These are phyloP conservation scores for Ictalurus punctatus DNA, from an alignment of 2,113 vertebrate species.

Conservation along the genomic window DNA sequence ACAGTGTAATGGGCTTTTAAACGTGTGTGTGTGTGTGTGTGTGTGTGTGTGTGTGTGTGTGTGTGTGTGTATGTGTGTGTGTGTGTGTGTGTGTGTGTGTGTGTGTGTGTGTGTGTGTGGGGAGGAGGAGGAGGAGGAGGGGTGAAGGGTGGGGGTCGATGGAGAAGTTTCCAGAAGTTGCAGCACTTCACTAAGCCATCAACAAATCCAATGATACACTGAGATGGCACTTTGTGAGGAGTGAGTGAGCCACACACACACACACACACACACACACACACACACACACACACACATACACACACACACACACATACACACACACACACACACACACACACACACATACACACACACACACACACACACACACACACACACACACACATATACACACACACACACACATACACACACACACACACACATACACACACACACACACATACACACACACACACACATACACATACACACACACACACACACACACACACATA, in stretches of 20 bases:
- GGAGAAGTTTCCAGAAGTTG: slow-evolving; percentile 75
- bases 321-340: slow-evolving; percentile 2
- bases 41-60: slow-evolving; percentile 11
- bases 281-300: no score
- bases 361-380: no score
- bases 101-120: slow-evolving; percentile 23
- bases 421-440: slow-evolving; percentile 16
- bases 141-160: slow-evolving; percentile 26
- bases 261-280: not conserved
- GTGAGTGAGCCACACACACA: not conserved
- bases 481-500: no score
- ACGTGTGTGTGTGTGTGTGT: slow-evolving; percentile 39
- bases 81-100: slow-evolving; percentile 11
- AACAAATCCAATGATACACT: slow-evolving; percentile 60
- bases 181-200: slow-evolving; percentile 67
- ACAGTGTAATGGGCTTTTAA: slow-evolving; percentile 76
- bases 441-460: not conserved
- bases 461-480: not conserved
- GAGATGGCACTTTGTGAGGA: slow-evolving; percentile 65
- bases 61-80: slow-evolving; percentile 38
- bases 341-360: not conserved
- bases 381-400: no score
- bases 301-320: no score
- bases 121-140: not conserved
- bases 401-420: not conserved